Conservation (phyloP, 2,888 invertebrate genomes). For the Neoaliturus tenellus region DNA sequence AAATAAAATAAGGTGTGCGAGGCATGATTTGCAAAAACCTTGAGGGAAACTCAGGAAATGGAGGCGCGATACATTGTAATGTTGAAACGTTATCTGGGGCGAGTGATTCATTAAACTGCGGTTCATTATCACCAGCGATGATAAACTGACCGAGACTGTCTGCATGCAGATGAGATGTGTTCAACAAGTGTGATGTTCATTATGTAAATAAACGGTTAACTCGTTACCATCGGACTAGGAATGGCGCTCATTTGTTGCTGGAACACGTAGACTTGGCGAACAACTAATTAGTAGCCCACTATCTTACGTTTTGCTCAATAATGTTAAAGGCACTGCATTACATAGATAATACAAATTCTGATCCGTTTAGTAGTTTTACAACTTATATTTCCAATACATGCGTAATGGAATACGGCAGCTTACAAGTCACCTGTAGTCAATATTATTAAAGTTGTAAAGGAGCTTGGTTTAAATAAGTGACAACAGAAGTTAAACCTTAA, state of each 20-base stretch:
- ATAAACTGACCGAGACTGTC: not conserved
- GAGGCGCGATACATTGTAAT: not conserved
- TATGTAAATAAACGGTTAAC: slow-evolving; percentile 12
- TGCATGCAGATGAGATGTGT: slow-evolving; percentile 27
- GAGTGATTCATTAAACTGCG: slow-evolving; percentile 28
- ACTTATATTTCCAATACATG: no score
- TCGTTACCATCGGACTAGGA: not conserved
- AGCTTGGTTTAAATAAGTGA: no score
- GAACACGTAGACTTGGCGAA: not conserved
- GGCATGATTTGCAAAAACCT: no score
- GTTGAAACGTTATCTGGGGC: slow-evolving; percentile 16
- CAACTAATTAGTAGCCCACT: not conserved
- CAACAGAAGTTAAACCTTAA: no score
- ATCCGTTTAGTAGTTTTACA: no score
- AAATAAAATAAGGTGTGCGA: no score
- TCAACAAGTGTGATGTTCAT: slow-evolving; percentile 26
- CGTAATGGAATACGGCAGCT: no score
- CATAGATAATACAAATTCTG: no score
- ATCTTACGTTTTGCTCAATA: not conserved
- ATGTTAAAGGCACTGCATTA: no score
- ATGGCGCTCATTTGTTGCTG: slow-evolving; percentile 9
- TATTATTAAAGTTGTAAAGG: no score
- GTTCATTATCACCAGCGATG: slow-evolving; percentile 20
- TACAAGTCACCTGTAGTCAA: no score
- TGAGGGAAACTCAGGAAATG: not conserved